phyloP scores from a whole-genome alignment of 2,113 vertebrate species.

The Gyps fulvus region DNA sequence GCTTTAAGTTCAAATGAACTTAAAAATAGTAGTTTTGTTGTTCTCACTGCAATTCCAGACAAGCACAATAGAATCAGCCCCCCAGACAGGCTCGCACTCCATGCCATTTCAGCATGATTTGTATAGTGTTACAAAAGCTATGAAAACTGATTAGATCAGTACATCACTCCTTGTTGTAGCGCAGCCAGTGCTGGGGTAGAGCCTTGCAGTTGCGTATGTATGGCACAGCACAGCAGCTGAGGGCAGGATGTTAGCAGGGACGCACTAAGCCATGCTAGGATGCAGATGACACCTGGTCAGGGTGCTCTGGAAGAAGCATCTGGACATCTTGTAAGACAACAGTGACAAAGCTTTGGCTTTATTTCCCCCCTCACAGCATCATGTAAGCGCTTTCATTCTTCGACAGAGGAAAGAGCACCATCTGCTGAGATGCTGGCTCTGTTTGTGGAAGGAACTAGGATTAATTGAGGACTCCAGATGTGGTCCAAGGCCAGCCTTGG shows the following conservation, averaged over 20 bases:
- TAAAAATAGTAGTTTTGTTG: constrained; percentile 16
- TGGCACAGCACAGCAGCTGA: neutral
- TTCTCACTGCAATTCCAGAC: neutral
- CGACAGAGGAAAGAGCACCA: neutral
- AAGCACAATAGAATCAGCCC: neutral
- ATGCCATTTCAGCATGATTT: neutral
- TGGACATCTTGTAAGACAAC: neutral
- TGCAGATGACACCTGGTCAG: neutral
- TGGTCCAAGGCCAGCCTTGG: neutral
- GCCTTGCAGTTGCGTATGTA: neutral
- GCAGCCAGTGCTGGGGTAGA: neutral
- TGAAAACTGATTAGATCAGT: neutral
- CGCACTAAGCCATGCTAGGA: fast-evolving
- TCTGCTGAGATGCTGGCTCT: constrained; percentile 1
- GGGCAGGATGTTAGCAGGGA: neutral
- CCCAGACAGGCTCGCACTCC: neutral
- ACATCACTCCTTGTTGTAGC: fast-evolving
- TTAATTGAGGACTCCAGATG: neutral
- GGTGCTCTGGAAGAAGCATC: neutral
- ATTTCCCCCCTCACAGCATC: neutral
- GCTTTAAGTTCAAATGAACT: constrained; percentile 11
- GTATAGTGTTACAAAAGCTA: neutral
- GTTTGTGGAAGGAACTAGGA: neutral
- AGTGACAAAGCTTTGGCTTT: neutral
- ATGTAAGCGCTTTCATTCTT: neutral